These are phyloP conservation scores for Agrilus biguttatus DNA, from an alignment of 2,888 invertebrate species.

Conservation along the genomic window DNA sequence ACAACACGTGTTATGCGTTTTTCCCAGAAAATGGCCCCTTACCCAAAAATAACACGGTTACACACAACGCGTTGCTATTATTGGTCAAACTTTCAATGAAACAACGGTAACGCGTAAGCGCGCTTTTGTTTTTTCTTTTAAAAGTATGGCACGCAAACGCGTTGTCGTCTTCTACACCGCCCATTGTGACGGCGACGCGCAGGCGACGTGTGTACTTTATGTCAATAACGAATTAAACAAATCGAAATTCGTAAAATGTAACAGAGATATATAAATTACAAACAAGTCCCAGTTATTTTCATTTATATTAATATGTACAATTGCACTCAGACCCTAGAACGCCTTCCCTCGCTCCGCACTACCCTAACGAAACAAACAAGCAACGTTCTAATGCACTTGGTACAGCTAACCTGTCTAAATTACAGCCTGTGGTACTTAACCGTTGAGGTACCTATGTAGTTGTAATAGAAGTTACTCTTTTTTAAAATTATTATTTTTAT, in stretches of 20 bases:
- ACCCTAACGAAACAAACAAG: constrained; percentile 28
- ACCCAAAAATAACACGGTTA: constrained; percentile 2
- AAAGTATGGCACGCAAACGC: too few species aligned
- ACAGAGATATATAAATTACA: constrained; percentile 44
- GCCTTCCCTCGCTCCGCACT: constrained; percentile 21
- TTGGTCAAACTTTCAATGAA: too few species aligned
- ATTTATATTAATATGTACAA: constrained; percentile 31
- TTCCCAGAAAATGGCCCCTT: background rate
- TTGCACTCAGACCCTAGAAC: constrained; percentile 29
- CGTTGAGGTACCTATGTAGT: constrained; percentile 32
- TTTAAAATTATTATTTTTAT: constrained; percentile 8
- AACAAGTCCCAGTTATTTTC: constrained; percentile 33
- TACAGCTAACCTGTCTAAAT: constrained; percentile 35
- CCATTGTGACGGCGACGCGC: too few species aligned
- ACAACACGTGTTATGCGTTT: too few species aligned
- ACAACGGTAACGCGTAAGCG: background rate
- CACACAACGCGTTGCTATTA: too few species aligned
- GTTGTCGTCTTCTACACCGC: too few species aligned
- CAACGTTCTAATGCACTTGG: constrained; percentile 34
- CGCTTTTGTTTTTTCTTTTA: constrained; percentile 1
- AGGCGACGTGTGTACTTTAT: background rate
- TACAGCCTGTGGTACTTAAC: constrained; percentile 34
- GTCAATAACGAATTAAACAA: constrained; percentile 17
- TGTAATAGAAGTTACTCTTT: constrained; percentile 5
- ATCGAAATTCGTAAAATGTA: constrained; percentile 30